Conservation (phyloP, 1,140 invertebrate genomes). For the Atopsyche davidsoni region DNA sequence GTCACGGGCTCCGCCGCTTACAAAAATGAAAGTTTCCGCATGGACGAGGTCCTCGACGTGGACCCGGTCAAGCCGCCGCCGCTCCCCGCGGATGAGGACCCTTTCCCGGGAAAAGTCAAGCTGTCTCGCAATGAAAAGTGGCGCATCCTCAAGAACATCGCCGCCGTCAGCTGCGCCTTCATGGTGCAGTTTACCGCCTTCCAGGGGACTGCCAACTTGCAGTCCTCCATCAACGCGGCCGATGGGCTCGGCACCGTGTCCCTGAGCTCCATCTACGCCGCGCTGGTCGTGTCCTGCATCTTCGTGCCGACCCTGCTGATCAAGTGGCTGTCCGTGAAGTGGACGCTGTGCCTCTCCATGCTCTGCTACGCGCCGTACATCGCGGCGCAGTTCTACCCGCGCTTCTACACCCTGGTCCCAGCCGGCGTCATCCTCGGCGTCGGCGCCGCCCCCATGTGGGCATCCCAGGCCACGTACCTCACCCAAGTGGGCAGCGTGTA, state of each 20-base stretch:
- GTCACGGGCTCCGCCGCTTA: slow-evolving; percentile 52
- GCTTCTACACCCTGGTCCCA: slow-evolving; percentile 86
- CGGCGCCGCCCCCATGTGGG: slow-evolving; percentile 94
- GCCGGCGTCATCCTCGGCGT: slow-evolving; percentile 83
- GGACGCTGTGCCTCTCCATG: slow-evolving; percentile 88
- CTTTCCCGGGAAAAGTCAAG: slow-evolving; percentile 67
- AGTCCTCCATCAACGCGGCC: slow-evolving; percentile 78
- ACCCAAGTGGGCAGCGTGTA: slow-evolving; percentile 88
- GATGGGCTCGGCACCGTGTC: slow-evolving; percentile 80
- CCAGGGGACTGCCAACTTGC: slow-evolving; percentile 81
- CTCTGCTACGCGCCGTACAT: slow-evolving; percentile 91
- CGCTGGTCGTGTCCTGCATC: slow-evolving; percentile 84
- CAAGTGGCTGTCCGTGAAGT: slow-evolving; percentile 86
- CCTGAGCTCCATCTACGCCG: slow-evolving; percentile 79
- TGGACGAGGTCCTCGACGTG: slow-evolving; percentile 47
- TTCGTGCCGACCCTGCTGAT: slow-evolving; percentile 88
- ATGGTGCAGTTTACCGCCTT: slow-evolving; percentile 93
- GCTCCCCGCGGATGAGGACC: slow-evolving; percentile 56
- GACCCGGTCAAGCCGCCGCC: slow-evolving; percentile 58
- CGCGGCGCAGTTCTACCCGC: slow-evolving; percentile 84
- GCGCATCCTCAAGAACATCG: slow-evolving; percentile 82
- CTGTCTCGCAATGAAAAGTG: slow-evolving; percentile 72
- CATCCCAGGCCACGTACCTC: slow-evolving; percentile 91
- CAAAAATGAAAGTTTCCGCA: slow-evolving; percentile 63
- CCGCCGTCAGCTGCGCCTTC: slow-evolving; percentile 79